Evolutionary conservation across 1,140 invertebrate species (phyloP).

Genomic region (Conus ventricosus): DNA sequence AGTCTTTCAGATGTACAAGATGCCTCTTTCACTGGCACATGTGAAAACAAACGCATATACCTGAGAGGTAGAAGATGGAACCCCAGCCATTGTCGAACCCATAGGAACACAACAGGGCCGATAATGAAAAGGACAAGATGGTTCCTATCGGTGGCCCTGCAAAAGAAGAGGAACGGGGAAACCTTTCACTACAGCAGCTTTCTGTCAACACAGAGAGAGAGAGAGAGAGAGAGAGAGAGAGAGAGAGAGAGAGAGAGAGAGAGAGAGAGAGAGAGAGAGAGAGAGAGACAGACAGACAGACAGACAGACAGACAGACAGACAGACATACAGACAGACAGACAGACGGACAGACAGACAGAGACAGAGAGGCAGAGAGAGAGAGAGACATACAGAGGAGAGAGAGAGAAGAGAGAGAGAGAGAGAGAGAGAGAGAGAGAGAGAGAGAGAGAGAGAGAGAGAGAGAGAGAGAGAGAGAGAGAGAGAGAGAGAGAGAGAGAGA

Average conservation of each 20-base stretch:
- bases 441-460: neutral
- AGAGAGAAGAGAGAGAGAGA: neutral
- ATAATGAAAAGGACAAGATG: constrained; percentile 59
- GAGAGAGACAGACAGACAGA: neutral
- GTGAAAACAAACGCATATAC: constrained; percentile 30
- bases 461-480: neutral
- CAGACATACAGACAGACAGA: neutral
- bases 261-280: too few relatives aligned
- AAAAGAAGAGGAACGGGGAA: neutral
- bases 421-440: neutral
- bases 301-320: neutral
- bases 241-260: neutral
- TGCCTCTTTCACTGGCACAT: too few relatives aligned
- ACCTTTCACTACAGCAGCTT: too few relatives aligned
- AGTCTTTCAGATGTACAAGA: too few relatives aligned
- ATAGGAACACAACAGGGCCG: constrained; percentile 61
- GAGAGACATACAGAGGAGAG: too few relatives aligned
- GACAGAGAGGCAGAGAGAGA: neutral
- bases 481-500: neutral
- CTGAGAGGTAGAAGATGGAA: constrained; percentile 67
- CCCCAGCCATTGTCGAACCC: constrained; percentile 67
- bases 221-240: too few relatives aligned
- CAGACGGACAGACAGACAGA: neutral
- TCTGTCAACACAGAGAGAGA: too few relatives aligned
- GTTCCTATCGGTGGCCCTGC: constrained; percentile 48